Conservation (phyloP, 2,797 vertebrate species). For the Streptopelia turtur region DNA sequence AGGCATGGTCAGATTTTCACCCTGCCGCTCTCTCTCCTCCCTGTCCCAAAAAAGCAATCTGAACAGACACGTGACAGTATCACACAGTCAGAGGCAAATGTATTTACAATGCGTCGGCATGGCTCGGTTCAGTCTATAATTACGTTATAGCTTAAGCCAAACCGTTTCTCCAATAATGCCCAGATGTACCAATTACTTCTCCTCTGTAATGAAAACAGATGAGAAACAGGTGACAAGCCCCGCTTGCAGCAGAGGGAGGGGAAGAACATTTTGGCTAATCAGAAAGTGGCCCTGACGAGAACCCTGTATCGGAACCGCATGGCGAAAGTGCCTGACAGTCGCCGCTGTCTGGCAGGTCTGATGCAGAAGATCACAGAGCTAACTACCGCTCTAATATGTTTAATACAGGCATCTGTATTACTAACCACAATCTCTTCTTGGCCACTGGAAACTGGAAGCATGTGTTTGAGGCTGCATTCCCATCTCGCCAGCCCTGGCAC, state of each 20-base stretch:
- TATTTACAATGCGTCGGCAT: conserved; percentile 25
- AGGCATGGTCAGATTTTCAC: not conserved
- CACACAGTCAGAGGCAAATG: conserved; percentile 10
- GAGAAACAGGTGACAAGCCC: conserved; percentile 47
- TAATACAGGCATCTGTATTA: not conserved
- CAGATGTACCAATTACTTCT: conserved; percentile 66
- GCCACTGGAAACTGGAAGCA: not conserved
- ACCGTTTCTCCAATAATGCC: conserved; percentile 39
- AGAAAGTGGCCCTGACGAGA: not conserved
- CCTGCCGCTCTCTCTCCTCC: not conserved
- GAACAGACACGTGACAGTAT: not conserved
- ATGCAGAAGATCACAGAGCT: not conserved
- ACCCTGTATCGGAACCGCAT: not conserved
- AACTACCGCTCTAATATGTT: not conserved
- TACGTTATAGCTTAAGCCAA: conserved; percentile 59
- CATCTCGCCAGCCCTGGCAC: not conserved
- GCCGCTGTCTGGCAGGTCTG: not conserved
- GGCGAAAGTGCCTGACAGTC: not conserved
- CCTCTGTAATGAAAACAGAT: conserved; percentile 51
- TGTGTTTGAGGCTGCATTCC: not conserved
- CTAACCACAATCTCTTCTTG: not conserved
- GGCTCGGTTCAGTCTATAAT: conserved; percentile 57
- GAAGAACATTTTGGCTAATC: conserved; percentile 9
- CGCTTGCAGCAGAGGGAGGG: conserved; percentile 5
- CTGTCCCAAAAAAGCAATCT: not conserved